Conservation (phyloP, 2,888 invertebrate species). For the Scrobipalpa atriplicella region DNA sequence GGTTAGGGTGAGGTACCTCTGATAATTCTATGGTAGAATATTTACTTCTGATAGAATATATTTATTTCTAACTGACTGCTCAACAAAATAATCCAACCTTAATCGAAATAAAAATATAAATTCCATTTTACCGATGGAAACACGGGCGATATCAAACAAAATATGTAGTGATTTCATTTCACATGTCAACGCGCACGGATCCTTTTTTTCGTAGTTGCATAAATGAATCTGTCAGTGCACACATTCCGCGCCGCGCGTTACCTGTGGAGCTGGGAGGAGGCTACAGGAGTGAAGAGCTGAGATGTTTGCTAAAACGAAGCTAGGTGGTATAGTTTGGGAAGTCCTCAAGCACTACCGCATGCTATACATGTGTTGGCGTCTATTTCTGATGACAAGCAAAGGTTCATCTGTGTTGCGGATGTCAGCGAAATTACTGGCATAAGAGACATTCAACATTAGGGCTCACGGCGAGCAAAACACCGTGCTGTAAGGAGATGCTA, state of each 20-base stretch:
- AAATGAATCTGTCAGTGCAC: slow-evolving; percentile 71
- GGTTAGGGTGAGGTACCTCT: too few species aligned
- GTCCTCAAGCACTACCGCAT: too few species aligned
- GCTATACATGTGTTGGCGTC: too few species aligned
- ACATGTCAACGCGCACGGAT: slow-evolving; percentile 65
- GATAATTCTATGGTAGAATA: too few species aligned
- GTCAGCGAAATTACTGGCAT: too few species aligned
- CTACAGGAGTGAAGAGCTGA: neutral
- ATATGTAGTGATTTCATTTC: slow-evolving; percentile 74
- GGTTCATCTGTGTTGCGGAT: too few species aligned
- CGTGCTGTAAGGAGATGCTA: too few species aligned
- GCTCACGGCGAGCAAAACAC: too few species aligned
- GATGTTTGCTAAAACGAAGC: neutral
- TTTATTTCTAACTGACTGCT: neutral
- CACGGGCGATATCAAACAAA: slow-evolving; percentile 51
- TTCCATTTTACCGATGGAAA: slow-evolving; percentile 37
- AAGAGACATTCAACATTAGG: too few species aligned
- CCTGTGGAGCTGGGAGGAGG: neutral
- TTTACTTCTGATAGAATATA: neutral
- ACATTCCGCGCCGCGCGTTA: slow-evolving; percentile 44
- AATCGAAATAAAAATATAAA: slow-evolving; percentile 12
- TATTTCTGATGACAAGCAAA: too few species aligned
- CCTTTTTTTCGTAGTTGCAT: slow-evolving; percentile 58
- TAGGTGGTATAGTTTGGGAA: too few species aligned
- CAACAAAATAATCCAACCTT: slow-evolving; percentile 17